phyloP scores from a whole-genome alignment of 1,140 invertebrate species.

The Zaprionus ghesquierei region DNA sequence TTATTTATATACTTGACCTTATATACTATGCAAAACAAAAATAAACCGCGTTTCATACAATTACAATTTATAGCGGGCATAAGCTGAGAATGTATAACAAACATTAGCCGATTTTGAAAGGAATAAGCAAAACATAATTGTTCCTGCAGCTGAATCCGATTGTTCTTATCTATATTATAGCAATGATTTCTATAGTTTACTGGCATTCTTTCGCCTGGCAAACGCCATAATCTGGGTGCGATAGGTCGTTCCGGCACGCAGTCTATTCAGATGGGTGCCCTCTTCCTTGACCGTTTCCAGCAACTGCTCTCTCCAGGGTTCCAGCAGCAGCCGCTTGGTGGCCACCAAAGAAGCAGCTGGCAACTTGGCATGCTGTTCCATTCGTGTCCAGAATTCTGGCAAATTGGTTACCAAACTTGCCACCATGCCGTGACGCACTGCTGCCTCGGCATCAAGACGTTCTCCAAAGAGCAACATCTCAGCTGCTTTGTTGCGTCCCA shows the following conservation, averaged over 20 bases:
- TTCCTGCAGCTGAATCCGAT: not conserved
- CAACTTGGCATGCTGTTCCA: slow-evolving; percentile 83
- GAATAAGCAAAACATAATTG: not conserved
- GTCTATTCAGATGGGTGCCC: slow-evolving; percentile 30
- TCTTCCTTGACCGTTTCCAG: slow-evolving; percentile 45
- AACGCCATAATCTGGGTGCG: slow-evolving; percentile 30
- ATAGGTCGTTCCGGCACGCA: slow-evolving; percentile 34
- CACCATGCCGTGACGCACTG: slow-evolving; percentile 87
- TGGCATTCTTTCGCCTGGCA: slow-evolving; percentile 28
- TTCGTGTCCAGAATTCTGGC: slow-evolving; percentile 84
- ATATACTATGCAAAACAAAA: not conserved
- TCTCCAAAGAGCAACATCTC: slow-evolving; percentile 92
- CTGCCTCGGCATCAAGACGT: slow-evolving; percentile 90
- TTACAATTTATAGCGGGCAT: not conserved
- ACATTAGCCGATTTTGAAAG: not conserved
- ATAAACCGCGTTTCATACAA: not conserved
- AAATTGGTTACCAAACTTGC: slow-evolving; percentile 85
- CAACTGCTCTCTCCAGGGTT: slow-evolving; percentile 35
- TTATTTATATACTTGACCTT: not conserved
- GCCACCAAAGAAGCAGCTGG: slow-evolving; percentile 84
- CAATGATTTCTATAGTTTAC: not conserved
- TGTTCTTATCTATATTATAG: not conserved
- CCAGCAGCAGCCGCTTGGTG: slow-evolving; percentile 84
- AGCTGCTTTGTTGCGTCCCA: slow-evolving; percentile 89
- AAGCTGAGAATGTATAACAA: not conserved